These are phyloP conservation scores for Drosophila novamexicana DNA, from an alignment of 1,140 invertebrate genomes.

Conservation along the genomic window DNA sequence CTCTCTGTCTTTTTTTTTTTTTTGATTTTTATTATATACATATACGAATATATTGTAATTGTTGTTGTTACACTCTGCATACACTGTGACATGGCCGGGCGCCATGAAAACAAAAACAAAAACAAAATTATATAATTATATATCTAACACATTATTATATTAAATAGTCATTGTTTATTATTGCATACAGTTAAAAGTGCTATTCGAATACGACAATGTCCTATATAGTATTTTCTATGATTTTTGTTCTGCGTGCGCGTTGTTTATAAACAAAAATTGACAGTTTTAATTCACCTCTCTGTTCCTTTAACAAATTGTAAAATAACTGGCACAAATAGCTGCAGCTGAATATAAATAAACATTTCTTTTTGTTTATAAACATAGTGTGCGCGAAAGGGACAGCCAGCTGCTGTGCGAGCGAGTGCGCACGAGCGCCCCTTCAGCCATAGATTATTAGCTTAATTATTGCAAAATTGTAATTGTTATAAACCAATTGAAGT, in stretches of 20 bases:
- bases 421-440: neutral
- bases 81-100: conserved; percentile 62
- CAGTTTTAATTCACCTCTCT: too few species aligned
- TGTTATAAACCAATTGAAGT: neutral
- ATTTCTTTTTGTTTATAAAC: neutral
- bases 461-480: neutral
- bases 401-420: neutral
- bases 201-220: neutral
- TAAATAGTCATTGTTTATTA: conserved; percentile 12
- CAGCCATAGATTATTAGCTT: neutral
- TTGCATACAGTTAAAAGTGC: neutral
- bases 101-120: conserved; percentile 43
- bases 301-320: too few species aligned
- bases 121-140: conserved; percentile 23
- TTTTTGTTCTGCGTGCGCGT: neutral
- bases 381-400: neutral
- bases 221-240: neutral
- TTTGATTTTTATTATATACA: conserved; percentile 2
- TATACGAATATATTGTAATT: conserved; percentile 25
- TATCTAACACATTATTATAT: conserved; percentile 23
- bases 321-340: neutral
- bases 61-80: conserved; percentile 43
- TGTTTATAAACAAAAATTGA: neutral
- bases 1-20: conserved; percentile 6
- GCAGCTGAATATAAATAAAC: neutral